Conservation (phyloP, 2,113 vertebrate genomes). For the Plectropomus leopardus region DNA sequence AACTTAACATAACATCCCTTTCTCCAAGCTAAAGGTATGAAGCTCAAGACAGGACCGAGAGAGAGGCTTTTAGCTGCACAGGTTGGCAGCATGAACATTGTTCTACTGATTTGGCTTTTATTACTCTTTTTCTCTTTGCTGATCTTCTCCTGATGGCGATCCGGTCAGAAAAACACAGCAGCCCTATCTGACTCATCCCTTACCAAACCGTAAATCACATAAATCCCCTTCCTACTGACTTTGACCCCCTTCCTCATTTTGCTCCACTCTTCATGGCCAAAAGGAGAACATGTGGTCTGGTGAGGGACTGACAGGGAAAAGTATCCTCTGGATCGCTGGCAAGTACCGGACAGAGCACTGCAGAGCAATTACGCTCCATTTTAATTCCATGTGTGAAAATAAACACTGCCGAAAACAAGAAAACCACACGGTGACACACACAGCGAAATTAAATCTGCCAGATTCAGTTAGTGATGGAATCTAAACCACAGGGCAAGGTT, state of each 20-base stretch:
- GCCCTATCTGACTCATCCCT: slow-evolving; percentile 47
- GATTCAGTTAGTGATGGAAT: neutral
- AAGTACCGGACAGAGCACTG: slow-evolving; percentile 23
- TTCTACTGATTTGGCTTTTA: slow-evolving; percentile 30
- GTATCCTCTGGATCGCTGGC: slow-evolving; percentile 48
- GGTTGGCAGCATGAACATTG: slow-evolving; percentile 3
- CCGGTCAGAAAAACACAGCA: slow-evolving; percentile 50
- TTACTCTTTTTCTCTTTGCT: slow-evolving; percentile 5
- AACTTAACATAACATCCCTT: neutral
- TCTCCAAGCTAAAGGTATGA: neutral
- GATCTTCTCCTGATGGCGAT: slow-evolving; percentile 35
- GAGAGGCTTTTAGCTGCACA: neutral
- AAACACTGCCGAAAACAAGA: slow-evolving; percentile 37
- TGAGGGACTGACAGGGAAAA: slow-evolving; percentile 25
- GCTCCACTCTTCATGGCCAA: slow-evolving; percentile 45
- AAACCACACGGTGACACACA: slow-evolving; percentile 27
- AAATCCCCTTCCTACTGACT: slow-evolving; percentile 64
- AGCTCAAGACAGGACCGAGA: neutral
- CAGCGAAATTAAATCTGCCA: slow-evolving; percentile 17
- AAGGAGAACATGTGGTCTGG: slow-evolving; percentile 50
- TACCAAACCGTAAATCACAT: slow-evolving; percentile 58
- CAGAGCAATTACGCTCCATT: slow-evolving; percentile 28
- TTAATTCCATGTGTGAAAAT: slow-evolving; percentile 51
- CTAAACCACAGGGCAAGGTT: slow-evolving; percentile 18
- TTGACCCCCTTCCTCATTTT: slow-evolving; percentile 50